phyloP scores from a whole-genome alignment of 2,888 invertebrate genomes.

The Dysmachus trigonus region DNA sequence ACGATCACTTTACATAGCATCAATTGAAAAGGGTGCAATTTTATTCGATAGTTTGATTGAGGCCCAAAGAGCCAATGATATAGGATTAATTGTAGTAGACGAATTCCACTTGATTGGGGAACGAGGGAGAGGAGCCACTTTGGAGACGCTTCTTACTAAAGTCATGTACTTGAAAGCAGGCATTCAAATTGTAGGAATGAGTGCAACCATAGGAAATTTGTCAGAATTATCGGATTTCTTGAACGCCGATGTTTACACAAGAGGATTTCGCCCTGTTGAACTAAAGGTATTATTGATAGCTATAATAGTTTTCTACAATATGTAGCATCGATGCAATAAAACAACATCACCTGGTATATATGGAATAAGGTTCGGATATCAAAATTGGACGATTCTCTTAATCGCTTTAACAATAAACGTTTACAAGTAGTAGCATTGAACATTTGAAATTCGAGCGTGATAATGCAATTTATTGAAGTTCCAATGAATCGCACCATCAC shows the following conservation, averaged over 20 bases:
- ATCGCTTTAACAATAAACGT: no score
- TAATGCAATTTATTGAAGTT: no score
- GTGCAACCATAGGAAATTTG: slow-evolving; percentile 95
- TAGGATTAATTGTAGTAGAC: slow-evolving; percentile 86
- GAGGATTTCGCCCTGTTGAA: slow-evolving; percentile 89
- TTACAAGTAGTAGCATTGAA: no score
- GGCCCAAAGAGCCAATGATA: slow-evolving; percentile 73
- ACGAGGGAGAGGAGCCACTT: slow-evolving; percentile 79
- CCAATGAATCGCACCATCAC: no score
- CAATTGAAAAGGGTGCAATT: slow-evolving; percentile 92
- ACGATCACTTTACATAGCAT: slow-evolving; percentile 86
- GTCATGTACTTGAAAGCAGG: slow-evolving; percentile 72
- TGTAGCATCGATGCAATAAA: no score
- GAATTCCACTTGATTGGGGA: slow-evolving; percentile 95
- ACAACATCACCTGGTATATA: no score
- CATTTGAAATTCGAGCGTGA: no score
- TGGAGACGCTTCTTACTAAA: slow-evolving; percentile 87
- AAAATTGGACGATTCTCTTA: no score
- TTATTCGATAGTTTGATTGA: slow-evolving; percentile 88
- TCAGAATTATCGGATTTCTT: slow-evolving; percentile 82
- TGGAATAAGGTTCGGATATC: no score
- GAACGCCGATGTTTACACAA: slow-evolving; percentile 80
- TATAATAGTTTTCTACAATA: no score
- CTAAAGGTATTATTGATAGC: slow-evolving; percentile 64
- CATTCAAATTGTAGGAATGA: slow-evolving; percentile 95